Evolutionary conservation across 2,113 vertebrate species (phyloP).

Genomic region (Gracilinanus agilis): DNA sequence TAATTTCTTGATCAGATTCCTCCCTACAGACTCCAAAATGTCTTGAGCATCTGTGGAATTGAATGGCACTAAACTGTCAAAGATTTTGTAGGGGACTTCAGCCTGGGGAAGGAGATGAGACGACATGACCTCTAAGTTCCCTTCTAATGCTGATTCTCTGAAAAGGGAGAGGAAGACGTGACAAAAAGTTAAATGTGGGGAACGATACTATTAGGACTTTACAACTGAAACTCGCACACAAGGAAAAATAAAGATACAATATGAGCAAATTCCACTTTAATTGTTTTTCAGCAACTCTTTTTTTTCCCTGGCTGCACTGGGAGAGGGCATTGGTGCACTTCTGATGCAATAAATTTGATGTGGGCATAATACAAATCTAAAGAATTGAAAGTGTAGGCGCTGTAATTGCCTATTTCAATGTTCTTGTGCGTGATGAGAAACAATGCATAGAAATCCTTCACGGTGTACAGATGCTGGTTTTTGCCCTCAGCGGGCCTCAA

Average conservation of each 20-base stretch:
- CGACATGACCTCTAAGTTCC: neutral
- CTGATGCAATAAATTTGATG: neutral
- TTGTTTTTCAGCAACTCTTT: neutral
- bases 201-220: neutral
- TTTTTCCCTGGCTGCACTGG: neutral
- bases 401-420: neutral
- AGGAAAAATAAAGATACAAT: neutral
- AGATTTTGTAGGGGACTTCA: neutral
- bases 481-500: neutral
- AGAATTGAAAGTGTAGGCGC: conserved; percentile 11
- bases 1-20: neutral
- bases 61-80: neutral
- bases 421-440: conserved; percentile 20
- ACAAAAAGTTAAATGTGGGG: conserved; percentile 4
- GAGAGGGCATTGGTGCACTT: neutral
- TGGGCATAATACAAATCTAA: conserved; percentile 7
- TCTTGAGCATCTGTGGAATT: neutral
- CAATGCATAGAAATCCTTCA: conserved; percentile 25
- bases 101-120: neutral
- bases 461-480: neutral
- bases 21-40: neutral
- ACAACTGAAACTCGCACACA: neutral
- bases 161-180: neutral
- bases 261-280: neutral
- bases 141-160: neutral